A percentile compares a stretch with the other conserved stretches of the same genome.
These are phyloP conservation scores for Zoanthus sansibaricus DNA, from an alignment of 92 coral and sea anemone genomes.

Conservation along the genomic window DNA sequence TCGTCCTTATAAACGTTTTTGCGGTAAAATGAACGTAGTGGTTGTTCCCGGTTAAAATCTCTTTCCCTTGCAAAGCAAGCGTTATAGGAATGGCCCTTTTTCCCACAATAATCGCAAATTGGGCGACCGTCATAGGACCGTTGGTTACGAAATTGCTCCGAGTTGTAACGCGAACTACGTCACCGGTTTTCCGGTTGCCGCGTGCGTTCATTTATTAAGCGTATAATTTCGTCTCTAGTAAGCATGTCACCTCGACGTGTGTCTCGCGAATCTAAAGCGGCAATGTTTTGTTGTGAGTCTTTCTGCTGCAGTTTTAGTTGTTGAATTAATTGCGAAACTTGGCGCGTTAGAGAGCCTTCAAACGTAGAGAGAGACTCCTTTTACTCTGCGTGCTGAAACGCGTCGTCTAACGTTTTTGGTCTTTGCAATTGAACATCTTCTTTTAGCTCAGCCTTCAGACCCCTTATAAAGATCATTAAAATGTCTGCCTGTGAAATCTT, in stretches of 20 bases:
- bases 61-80: neutral
- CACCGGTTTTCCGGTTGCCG: neutral
- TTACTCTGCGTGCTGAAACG: constrained; percentile 7
- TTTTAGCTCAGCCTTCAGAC: constrained; percentile 14
- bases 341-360: neutral
- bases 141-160: constrained; percentile 4
- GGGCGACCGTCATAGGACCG: constrained; percentile 18
- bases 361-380: neutral
- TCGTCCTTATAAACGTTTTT: too few species aligned
- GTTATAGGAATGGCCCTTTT: neutral
- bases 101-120: constrained; percentile 22
- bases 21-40: too few species aligned
- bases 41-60: neutral
- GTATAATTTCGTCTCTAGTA: constrained; percentile 4
- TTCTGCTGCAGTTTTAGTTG: neutral
- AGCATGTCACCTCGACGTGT: neutral
- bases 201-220: neutral
- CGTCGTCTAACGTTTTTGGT: constrained; percentile 18
- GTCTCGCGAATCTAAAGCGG: neutral
- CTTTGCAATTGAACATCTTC: constrained; percentile 20
- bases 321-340: constrained; percentile 9
- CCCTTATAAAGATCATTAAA: constrained; percentile 7
- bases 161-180: neutral
- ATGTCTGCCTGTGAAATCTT: constrained; percentile 5
- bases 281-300: neutral